Base-by-base conservation (phyloP, 2,797 vertebrate genomes). In the Rhinella marina region DNA sequence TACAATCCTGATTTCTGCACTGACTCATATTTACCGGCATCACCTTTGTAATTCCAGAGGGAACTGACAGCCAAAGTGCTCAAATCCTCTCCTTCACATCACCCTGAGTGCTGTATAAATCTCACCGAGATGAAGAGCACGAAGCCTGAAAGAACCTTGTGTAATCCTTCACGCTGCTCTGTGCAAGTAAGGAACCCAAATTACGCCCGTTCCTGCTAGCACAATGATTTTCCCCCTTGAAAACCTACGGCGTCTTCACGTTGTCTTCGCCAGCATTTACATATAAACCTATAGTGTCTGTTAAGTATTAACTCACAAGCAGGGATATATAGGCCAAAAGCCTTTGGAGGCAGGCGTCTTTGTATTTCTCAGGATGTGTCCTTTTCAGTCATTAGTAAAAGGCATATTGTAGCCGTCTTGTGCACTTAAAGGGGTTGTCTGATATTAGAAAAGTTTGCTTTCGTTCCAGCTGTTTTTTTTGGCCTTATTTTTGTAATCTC, bases 11-110 rank as follows among this genome's bases (percentile, higher is more conserved):
- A 52, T 27, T 64, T 81, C 72, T 73, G 79, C 77, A 81, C 81
- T 27, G 61, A 75, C 54, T 88, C 82, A 85, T 88, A 83, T 88
- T 85, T 73, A 88, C 48, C 76, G 64, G 57, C 78, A 88, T 85
- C 57, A 75, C 76, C 64, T 57, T 59, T 80, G 41, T 85, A 85
- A 85, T 88, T 75, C 83, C 57, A 41, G 48, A 56, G 41, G 76
- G 32, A 76, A 52, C 57, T 76, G 83, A 88, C 78, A 64, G 83
- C 27, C 77, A 81, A 80, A 81, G 77, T 82, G 83, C 66, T 62
- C 52, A 84, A 78, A 83, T 87, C 73, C 73, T 56, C 50, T 75
- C 72, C 21, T 66, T 83, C 86, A 78, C 81, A 72, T 85, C 76
- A 84, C 25, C 62, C 62, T 72, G 62, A 77, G 57, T 72, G 59